Percentiles rank a stretch among this genome's conserved stretches.
phyloP scores from a whole-genome alignment of 35 echinoderm and acorn worm species.

The Anneissia japonica region DNA sequence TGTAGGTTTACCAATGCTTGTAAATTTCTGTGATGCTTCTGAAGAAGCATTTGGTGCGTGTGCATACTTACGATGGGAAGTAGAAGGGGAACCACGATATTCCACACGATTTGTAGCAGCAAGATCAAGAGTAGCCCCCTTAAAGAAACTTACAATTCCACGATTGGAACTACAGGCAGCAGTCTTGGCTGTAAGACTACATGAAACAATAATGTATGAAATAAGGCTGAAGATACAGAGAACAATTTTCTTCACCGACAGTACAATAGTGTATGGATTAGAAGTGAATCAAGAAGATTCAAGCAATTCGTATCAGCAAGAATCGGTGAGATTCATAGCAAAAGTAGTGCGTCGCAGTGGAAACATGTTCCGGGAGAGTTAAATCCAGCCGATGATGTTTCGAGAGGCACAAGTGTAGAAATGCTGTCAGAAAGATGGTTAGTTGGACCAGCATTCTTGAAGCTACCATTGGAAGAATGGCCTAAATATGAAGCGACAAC shows the following conservation, averaged over 20 bases:
- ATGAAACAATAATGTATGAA: slow-evolving; percentile 15
- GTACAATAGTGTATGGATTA: slow-evolving; percentile 16
- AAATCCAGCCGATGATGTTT: neutral
- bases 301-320: neutral
- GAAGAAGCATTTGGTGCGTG: slow-evolving; percentile 48
- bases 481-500: too few species aligned
- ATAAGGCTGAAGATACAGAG: slow-evolving; percentile 10
- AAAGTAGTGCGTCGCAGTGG: neutral
- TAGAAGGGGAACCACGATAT: slow-evolving; percentile 10
- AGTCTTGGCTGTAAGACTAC: slow-evolving; percentile 21
- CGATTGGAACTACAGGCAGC: slow-evolving; percentile 57
- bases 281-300: neutral
- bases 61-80: slow-evolving; percentile 44
- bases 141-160: slow-evolving; percentile 42
- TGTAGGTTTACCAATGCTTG: slow-evolving; percentile 16
- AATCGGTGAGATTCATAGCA: neutral
- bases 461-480: neutral
- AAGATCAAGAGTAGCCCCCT: neutral
- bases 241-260: slow-evolving; percentile 54
- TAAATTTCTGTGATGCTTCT: slow-evolving; percentile 51
- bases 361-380: neutral
- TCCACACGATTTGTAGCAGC: slow-evolving; percentile 3
- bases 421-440: neutral
- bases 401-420: neutral
- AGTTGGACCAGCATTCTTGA: neutral